Evolutionary conservation across 1,140 invertebrate genomes (phyloP), one percentile per base, ranked within the genome.

Genomic region (Agrilus planipennis): DNA sequence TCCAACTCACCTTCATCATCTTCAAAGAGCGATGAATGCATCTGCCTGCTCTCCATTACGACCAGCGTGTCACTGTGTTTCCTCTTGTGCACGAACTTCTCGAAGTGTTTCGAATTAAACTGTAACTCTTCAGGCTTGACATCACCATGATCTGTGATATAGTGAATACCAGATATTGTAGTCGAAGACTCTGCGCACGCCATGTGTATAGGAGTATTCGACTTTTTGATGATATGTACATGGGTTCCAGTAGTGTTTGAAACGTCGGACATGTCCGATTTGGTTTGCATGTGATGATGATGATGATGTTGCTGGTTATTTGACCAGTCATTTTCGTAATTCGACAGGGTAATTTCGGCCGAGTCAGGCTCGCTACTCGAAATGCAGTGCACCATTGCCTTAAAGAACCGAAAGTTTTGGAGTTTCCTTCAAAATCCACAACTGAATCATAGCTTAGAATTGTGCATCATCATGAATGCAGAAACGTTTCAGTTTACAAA

Each of bases 351-450:
- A 9, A 54, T 31, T 34, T 79, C 79, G 0, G 73, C 73, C 35
- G 77, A 72, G 58, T 84, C 81, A 10, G 77, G 79, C 55, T 85
- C 81, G 54, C 82, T 86, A 53, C 82, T 86, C 2, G 84, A 87
- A 32, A 87, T 77, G 55, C 81, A 87, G 59, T 87, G 83, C 14
- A 88, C 84, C 80, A 84, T 84, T 2, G 76, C 76, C 80, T 84
- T 60, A 25, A 68, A 68, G 46, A n/a, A 34, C n/a, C 16, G 15
- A 29, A 11, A 29, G n/a, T 25, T n/a, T 25, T 25, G 6, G 6
- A 25, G 6, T 7, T n/a, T 7, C 23, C n/a, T 25, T 25, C 23
- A n/a, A n/a, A n/a, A n/a, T n/a, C n/a, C n/a, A n/a, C n/a, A n/a
- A n/a, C n/a, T n/a, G n/a, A n/a, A n/a, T n/a, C n/a, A n/a, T n/a